A percentile compares a stretch with the other conserved stretches of the same genome.
Evolutionary conservation across 2,797 vertebrate genomes (phyloP).

Genomic region (Limosa lapponica): DNA sequence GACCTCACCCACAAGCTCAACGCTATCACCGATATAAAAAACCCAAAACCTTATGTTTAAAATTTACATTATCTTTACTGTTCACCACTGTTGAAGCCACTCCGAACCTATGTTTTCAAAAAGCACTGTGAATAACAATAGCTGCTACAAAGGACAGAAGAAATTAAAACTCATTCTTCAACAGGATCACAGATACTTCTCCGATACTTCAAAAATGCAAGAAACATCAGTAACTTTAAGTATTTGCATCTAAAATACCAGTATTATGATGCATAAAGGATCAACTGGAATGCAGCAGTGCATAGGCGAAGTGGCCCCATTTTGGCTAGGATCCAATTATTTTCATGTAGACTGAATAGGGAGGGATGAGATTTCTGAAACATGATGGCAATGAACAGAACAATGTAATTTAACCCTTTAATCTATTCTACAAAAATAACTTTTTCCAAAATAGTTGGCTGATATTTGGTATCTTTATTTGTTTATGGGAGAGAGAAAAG

Average conservation of each 20-base stretch:
- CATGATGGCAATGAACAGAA: background rate
- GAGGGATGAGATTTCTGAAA: conserved; percentile 10
- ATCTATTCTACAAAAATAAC: background rate
- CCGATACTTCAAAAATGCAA: background rate
- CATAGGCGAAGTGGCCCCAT: background rate
- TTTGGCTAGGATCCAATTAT: conserved; percentile 35
- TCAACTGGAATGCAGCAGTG: background rate
- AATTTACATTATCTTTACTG: background rate
- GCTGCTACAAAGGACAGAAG: background rate
- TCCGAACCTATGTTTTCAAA: background rate
- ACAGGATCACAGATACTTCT: background rate
- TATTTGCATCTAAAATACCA: background rate
- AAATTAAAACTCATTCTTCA: background rate
- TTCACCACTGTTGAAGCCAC: background rate
- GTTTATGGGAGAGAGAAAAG: background rate
- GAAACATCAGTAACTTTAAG: background rate
- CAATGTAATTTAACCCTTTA: conserved; percentile 11
- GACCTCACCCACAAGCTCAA: background rate
- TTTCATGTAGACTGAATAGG: background rate
- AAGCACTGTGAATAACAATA: background rate
- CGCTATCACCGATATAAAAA: background rate
- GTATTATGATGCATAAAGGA: background rate
- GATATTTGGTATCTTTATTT: background rate
- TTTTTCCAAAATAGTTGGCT: background rate
- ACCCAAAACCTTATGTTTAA: fast-evolving